These are phyloP conservation scores for Lateolabrax maculatus DNA, from an alignment of 2,797 vertebrate genomes.

Conservation along the genomic window DNA sequence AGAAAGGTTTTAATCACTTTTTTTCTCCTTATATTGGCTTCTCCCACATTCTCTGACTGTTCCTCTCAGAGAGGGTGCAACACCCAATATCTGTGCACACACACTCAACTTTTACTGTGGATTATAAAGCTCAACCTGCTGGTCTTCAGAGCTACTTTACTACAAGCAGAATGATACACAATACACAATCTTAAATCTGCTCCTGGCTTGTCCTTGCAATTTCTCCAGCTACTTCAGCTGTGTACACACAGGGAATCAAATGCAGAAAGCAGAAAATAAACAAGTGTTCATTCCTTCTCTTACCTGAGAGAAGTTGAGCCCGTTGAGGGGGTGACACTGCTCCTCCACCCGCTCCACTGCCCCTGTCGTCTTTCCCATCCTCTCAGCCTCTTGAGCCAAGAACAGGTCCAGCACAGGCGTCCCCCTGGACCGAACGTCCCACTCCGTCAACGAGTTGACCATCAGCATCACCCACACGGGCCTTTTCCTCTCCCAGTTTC, in stretches of 20 bases:
- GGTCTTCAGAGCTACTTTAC: constrained; percentile 30
- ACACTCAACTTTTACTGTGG: constrained; percentile 63
- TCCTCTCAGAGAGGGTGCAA: constrained; percentile 33
- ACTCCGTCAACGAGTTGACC: constrained; percentile 93
- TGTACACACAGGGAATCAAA: constrained; percentile 23
- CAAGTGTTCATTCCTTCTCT: constrained; percentile 44
- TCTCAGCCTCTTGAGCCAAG: constrained; percentile 92
- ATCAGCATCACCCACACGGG: constrained; percentile 96
- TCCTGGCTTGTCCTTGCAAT: constrained; percentile 18
- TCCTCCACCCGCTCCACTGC: constrained; percentile 94
- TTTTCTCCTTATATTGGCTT: constrained; percentile 51
- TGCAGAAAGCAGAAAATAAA: not conserved
- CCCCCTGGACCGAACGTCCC: constrained; percentile 89
- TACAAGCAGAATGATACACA: constrained; percentile 17
- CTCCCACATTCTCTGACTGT: constrained; percentile 41
- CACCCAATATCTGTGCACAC: constrained; percentile 75
- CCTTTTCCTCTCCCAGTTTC: constrained; percentile 93
- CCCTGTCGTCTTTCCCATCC: constrained; percentile 89
- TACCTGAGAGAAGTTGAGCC: constrained; percentile 95
- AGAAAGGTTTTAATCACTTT: constrained; percentile 59
- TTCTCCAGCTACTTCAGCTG: constrained; percentile 30
- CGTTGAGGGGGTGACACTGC: constrained; percentile 93
- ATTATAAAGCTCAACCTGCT: constrained; percentile 19
- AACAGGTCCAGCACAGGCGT: constrained; percentile 91
- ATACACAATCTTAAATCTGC: constrained; percentile 11